Base-by-base conservation (phyloP, 2,888 invertebrate species). In the Lypha dubia region DNA sequence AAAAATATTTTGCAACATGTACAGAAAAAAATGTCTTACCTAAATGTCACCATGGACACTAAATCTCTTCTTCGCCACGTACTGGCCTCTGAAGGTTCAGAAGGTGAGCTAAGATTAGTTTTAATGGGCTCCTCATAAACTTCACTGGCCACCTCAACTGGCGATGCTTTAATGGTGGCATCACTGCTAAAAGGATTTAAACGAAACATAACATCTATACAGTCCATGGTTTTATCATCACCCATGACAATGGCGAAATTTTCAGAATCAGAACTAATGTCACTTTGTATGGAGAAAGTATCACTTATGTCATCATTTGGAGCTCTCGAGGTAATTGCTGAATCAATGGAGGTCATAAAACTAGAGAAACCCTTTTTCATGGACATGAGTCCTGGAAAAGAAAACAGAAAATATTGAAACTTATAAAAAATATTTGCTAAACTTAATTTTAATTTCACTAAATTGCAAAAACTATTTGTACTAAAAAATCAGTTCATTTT, bases 201-300 rank as follows among this genome's bases (percentile, higher is more conserved):
- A 51, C 92, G 92, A 63, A 96, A 96, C 92, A 95, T 95, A n/a
- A 94, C 93, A 89, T 95, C 95, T 41, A 94, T 94, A 87, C 95
- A 95, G 83, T 95, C 95, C 1, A 94, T 94, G 83, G 95, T 95
- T 75, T 94, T 93, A 79, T 93, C 94, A 83, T 93, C 94, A 46
- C 94, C 95, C 87, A 95, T 93, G 0, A 96, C 94, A 60, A 96
- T 94, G n/a, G 97, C 95, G 90, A 95, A 97, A 87, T 96, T 95
- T 88, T 97, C 97, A 86, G 97, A 97, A 92, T 98, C 98, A 0
- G 97, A 97, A 87, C 96, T 97, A 44, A 95, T 95, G 84, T 97
- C 97, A 87, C 97, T 97, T 87, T 95, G 94, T 88, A 96, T 94
- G 0, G 96, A 96, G 86, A 95, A 93, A 0, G 95, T 95, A 89